Evolutionary conservation across 2,797 vertebrate species (phyloP), one percentile per base, ranked within the genome.

Genomic region (Channa striata): DNA sequence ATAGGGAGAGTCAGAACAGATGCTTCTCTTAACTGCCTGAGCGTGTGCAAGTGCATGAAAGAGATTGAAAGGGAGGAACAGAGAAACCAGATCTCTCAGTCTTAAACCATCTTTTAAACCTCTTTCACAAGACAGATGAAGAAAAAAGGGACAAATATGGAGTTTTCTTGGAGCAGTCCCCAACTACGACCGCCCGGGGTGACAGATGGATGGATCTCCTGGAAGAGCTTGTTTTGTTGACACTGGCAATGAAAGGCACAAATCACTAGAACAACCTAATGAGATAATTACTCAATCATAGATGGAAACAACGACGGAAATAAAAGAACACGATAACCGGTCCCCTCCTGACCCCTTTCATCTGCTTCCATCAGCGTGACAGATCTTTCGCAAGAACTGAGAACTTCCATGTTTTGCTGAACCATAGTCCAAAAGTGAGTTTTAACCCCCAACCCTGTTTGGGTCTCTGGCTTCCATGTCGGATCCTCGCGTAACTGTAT

Each of bases 131-230:
- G 52, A 63, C 79, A 62, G 61, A 60, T 16, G 59, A 65, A 21
- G 58, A 69, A 60, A 67, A 75, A 46, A 78, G 54, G 48, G 77
- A 87, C 84, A 84, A 87, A 90, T 89, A 89, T 78, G 84, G 87
- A 79, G 72, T 83, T 86, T 81, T 84, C 71, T 80, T 49, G 25
- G 52, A 72, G 49, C 52, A 57, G 63, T 63, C 58, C 48, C 68
- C 71, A 66, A 58, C 65, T 68, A 79, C 66, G 78, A 80, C 68
- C 20, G 63, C 72, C 67, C 14, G 1, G 48, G 36, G 60, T 70
- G 74, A 88, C 59, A 68, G 57, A 78, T 49, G 48, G 51, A 86
- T 59, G 70, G 44, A 78, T 85, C 78, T 77, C 57, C 23, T 49
- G 44, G 71, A 80, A 65, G 60, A 61, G 72, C 65, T 78, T 68